Evolutionary conservation across 2,113 vertebrate genomes (phyloP).

Genomic region (Mormoops blainvillei): DNA sequence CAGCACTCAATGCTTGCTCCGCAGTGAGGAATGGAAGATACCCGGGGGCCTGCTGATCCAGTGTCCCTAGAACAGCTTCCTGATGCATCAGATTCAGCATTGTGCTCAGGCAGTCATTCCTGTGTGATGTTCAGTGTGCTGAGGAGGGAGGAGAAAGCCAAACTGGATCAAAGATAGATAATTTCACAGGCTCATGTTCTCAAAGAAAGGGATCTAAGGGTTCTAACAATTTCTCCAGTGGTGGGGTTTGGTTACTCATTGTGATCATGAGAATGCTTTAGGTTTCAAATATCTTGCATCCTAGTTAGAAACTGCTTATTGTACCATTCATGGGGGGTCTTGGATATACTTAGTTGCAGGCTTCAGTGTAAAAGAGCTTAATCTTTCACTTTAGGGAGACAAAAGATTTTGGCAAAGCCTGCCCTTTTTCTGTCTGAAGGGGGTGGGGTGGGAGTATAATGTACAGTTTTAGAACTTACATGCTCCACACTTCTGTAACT

Average conservation of each 20-base stretch:
- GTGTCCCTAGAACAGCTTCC: neutral
- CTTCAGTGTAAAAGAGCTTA: neutral
- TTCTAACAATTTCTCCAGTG: neutral
- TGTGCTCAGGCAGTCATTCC: neutral
- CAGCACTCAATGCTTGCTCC: neutral
- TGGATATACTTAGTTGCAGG: neutral
- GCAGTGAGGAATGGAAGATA: neutral
- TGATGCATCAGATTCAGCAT: neutral
- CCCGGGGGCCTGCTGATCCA: neutral
- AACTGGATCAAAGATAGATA: slow-evolving; percentile 37
- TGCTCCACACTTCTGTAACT: neutral
- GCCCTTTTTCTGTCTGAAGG: neutral
- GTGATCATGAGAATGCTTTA: neutral
- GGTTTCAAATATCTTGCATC: neutral
- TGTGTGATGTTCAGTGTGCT: slow-evolving; percentile 41
- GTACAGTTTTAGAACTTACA: neutral
- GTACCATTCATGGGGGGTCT: neutral
- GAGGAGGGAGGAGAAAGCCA: slow-evolving; percentile 24
- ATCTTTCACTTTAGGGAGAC: neutral
- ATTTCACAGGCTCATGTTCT: slow-evolving; percentile 38
- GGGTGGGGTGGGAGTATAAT: neutral
- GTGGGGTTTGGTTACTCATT: slow-evolving; percentile 47
- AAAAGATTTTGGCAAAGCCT: neutral
- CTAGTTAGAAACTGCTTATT: neutral
- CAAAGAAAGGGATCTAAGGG: neutral